A percentile compares a stretch with the other conserved stretches of the same genome.
Evolutionary conservation across 1,140 invertebrate species (phyloP).

Genomic region (Stegodyphus mimosarum): DNA sequence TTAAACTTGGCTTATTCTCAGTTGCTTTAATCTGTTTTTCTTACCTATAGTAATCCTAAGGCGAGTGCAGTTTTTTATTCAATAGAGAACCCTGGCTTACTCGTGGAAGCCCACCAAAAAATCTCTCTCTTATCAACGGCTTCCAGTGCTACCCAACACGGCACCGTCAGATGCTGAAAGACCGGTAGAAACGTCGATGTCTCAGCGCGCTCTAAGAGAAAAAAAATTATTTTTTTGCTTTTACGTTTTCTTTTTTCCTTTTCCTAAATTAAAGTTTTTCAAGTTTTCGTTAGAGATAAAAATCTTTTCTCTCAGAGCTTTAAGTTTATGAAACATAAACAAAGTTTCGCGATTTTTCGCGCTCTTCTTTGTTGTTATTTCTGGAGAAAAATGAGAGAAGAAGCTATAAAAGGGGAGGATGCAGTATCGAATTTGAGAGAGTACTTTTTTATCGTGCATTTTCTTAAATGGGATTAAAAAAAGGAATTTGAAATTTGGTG

Average conservation of each 20-base stretch:
- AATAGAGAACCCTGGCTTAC: neutral
- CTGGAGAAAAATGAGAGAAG: neutral
- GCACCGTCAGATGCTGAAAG: neutral
- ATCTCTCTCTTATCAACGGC: constrained; percentile 19
- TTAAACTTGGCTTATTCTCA: constrained; percentile 20
- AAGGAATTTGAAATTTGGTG: too few relatives aligned
- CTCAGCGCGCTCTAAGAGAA: neutral
- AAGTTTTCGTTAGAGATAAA: constrained; percentile 50
- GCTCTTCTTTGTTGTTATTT: neutral
- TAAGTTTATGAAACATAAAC: constrained; percentile 56
- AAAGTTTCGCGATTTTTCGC: constrained; percentile 37
- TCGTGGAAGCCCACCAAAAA: neutral
- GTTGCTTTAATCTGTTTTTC: constrained; percentile 42
- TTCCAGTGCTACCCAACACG: neutral
- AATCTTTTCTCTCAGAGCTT: constrained; percentile 9
- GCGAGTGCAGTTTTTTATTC: neutral
- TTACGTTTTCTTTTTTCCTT: too few relatives aligned
- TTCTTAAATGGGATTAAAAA: constrained; percentile 19
- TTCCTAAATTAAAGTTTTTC: constrained; percentile 2
- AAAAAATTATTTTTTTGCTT: too few relatives aligned
- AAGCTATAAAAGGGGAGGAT: neutral
- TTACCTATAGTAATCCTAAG: neutral
- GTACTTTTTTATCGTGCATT: neutral
- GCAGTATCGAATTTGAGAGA: constrained; percentile 8
- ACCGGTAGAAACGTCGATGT: constrained; percentile 2